A percentile compares a stretch with the other conserved stretches of the same genome.
These are phyloP conservation scores for Tragelaphus imberbis DNA, from an alignment of 2,113 vertebrate species.

Conservation along the genomic window DNA sequence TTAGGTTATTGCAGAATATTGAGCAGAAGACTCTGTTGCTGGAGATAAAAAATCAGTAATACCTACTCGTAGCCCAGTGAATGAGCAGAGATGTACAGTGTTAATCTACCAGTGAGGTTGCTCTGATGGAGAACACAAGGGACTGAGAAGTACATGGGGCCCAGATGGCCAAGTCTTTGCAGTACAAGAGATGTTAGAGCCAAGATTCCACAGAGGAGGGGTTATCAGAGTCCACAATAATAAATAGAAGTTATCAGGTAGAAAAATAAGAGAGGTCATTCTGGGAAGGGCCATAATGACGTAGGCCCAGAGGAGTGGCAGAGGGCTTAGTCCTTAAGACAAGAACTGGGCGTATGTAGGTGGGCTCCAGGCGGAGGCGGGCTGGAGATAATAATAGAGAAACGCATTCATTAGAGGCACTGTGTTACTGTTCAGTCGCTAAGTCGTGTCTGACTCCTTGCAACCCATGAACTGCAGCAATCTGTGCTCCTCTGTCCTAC, in stretches of 20 bases:
- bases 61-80: rapidly evolving
- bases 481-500: neutral
- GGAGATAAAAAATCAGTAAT: neutral
- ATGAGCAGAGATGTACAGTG: rapidly evolving
- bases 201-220: neutral
- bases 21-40: neutral
- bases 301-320: rapidly evolving
- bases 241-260: neutral
- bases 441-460: neutral
- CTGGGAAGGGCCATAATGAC: neutral
- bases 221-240: rapidly evolving
- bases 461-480: neutral
- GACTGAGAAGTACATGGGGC: rapidly evolving
- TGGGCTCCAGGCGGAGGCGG: rapidly evolving
- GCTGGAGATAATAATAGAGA: rapidly evolving
- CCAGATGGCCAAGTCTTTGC: rapidly evolving
- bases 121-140: neutral
- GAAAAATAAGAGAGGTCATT: neutral
- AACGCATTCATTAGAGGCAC: rapidly evolving
- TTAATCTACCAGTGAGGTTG: rapidly evolving
- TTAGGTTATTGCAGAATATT: neutral
- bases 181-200: neutral
- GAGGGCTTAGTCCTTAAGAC: rapidly evolving
- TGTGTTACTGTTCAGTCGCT: neutral
- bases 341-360: rapidly evolving